Evolutionary conservation across 2,888 invertebrate species (phyloP).

Genomic region (Dryadula phaetusa): DNA sequence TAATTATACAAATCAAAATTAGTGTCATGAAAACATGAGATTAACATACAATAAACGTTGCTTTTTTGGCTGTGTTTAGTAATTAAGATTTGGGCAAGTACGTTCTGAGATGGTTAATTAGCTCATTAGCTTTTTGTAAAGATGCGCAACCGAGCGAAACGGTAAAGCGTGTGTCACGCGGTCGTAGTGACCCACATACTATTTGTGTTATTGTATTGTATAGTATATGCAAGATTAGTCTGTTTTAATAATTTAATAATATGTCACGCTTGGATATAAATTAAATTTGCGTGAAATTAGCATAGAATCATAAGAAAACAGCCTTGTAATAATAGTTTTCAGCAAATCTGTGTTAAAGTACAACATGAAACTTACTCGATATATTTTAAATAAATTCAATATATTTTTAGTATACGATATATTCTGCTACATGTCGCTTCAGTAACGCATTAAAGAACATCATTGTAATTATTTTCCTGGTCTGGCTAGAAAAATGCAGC

Average conservation of each 20-base stretch:
- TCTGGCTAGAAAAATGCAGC: neutral
- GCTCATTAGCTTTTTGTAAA: conserved; percentile 47
- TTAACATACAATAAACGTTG: conserved; percentile 34
- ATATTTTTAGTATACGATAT: too few species aligned
- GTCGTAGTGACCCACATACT: conserved; percentile 40
- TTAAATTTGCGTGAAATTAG: neutral
- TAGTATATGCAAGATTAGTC: neutral
- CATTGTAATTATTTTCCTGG: too few species aligned
- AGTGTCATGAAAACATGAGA: conserved; percentile 11
- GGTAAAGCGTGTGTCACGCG: conserved; percentile 53
- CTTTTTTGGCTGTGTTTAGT: conserved; percentile 22
- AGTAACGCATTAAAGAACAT: too few species aligned
- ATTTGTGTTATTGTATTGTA: conserved; percentile 21
- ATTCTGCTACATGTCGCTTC: too few species aligned
- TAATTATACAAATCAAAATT: neutral
- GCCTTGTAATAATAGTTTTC: too few species aligned
- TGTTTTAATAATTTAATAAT: neutral
- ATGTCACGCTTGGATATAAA: neutral
- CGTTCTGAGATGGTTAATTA: conserved; percentile 43
- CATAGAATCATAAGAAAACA: too few species aligned
- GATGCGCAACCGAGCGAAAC: conserved; percentile 50
- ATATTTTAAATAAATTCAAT: too few species aligned
- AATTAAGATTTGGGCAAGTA: conserved; percentile 38
- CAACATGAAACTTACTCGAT: too few species aligned
- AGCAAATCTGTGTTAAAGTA: too few species aligned